These are phyloP conservation scores for Siphamia tubifer DNA, from an alignment of 2,113 vertebrate species.

Conservation along the genomic window DNA sequence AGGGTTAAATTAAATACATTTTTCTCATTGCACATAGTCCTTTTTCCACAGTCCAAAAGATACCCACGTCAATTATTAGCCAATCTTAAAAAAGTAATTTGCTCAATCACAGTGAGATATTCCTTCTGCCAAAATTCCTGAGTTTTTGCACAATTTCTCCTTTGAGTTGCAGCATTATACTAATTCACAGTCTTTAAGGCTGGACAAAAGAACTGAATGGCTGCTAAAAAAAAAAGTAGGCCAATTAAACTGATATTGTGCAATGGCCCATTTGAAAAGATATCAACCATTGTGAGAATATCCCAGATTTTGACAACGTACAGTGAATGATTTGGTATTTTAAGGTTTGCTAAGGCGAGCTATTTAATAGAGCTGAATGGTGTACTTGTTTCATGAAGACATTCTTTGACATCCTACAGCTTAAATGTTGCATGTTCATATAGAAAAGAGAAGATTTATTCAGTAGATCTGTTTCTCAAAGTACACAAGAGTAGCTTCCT, in stretches of 20 bases:
- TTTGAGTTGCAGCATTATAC: conserved; percentile 22
- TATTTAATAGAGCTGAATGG: not conserved
- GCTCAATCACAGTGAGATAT: conserved; percentile 27
- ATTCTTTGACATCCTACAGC: not conserved
- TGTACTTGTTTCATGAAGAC: conserved; percentile 1
- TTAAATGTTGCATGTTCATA: not conserved
- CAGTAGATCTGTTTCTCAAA: not conserved
- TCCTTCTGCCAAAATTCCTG: conserved; percentile 23
- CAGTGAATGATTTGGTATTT: not conserved
- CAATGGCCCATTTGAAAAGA: conserved; percentile 17
- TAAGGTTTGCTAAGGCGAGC: conserved; percentile 8
- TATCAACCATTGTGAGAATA: not conserved
- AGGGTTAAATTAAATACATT: no score
- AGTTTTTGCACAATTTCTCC: conserved; percentile 8
- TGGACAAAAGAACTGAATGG: conserved; percentile 35
- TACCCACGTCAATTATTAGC: conserved; percentile 7
- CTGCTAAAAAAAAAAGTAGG: conserved; percentile 14
- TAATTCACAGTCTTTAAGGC: conserved; percentile 45
- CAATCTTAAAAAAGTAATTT: conserved; percentile 36
- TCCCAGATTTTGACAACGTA: conserved; percentile 32
- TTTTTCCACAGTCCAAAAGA: not conserved
- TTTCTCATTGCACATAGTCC: not conserved
- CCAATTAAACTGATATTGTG: conserved; percentile 48
- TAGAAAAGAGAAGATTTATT: not conserved
- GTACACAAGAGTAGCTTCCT: not conserved